Base-by-base conservation (phyloP, 2,888 invertebrate species). In the Osmoderma eremita region DNA sequence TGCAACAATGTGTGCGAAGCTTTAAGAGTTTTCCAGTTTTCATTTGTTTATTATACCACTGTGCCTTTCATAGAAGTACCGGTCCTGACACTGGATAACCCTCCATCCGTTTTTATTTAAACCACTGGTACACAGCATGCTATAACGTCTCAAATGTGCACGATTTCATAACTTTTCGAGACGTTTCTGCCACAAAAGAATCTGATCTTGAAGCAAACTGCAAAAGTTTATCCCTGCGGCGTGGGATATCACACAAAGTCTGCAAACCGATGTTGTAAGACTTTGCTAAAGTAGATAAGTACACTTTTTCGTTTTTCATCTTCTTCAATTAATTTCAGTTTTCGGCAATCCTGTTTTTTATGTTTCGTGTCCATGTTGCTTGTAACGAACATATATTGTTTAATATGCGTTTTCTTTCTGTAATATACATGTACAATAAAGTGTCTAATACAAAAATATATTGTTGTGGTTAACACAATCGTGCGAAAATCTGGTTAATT, bases 41-140 rank as follows among this genome's bases (percentile, higher is more conserved):
- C 2, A 54, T 54, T 54, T 54, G 17, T 54, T 36, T 54, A 54
- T 36, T 8, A 36, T 13, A 10, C 51, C 51, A 51, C 30, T 54
- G 54, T 36, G 36, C 54, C 54, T 54, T 54, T 39, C 30, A 30
- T 54, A 54, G 36, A 53, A 53, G n/a, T 53, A 53, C 10, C 30
- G 54, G 54, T 54, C 36, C 54, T 36, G 54, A 54, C 39, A 54
- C 36, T 54, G 54, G 54, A 36, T 54, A 36, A 54, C 54, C 15
- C 36, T 54, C 13, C 30, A 54, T 39, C 2, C 36, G 36, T 36
- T 39, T 54, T 54, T 54, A 17, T 54, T 54, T 30, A 54, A 54
- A 54, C 54, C 36, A 54, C 13, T n/a, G 36, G 18, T 36, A 54
- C 1, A 54, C 13, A 38, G 54, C 36, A 39, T 36, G 17, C 3